Conservation (phyloP, 1,140 invertebrate species). For the Apis dorsata region DNA sequence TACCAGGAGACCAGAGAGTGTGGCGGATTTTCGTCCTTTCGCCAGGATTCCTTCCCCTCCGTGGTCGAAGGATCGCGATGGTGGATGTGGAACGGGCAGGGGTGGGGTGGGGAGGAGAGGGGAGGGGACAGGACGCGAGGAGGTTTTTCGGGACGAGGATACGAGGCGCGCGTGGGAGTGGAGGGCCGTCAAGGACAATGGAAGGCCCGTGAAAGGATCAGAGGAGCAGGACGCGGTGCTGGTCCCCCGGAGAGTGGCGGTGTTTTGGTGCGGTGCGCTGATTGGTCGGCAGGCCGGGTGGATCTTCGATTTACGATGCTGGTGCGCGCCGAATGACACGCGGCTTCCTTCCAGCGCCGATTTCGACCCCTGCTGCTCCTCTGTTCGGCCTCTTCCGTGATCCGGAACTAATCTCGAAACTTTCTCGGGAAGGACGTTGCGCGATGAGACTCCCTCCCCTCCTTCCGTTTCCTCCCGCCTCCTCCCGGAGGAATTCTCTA, state of each 20-base stretch:
- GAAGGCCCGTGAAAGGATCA: constrained; percentile 73
- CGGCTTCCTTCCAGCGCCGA: constrained; percentile 36
- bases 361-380: constrained; percentile 17
- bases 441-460: no score
- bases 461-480: no score
- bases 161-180: constrained; percentile 61
- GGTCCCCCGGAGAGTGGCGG: constrained; percentile 49
- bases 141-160: constrained; percentile 49
- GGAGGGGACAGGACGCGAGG: constrained; percentile 33
- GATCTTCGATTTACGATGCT: constrained; percentile 62
- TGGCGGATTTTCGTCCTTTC: constrained; percentile 60
- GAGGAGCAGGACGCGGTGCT: constrained; percentile 72
- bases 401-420: no score
- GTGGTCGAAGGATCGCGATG: constrained; percentile 6
- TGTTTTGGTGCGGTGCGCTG: constrained; percentile 48
- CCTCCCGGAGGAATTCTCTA: no score
- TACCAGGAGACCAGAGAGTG: constrained; percentile 73
- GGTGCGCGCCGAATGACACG: constrained; percentile 59
- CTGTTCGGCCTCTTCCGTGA: no score
- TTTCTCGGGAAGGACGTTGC: no score
- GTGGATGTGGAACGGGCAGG: not conserved
- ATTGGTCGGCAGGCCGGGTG: constrained; percentile 60
- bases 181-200: constrained; percentile 74
- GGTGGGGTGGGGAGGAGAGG: not conserved
- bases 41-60: constrained; percentile 1